Evolutionary conservation across 2,113 vertebrate species (phyloP), one percentile per base, ranked within the genome.

Genomic region (Brachirus orientalis): DNA sequence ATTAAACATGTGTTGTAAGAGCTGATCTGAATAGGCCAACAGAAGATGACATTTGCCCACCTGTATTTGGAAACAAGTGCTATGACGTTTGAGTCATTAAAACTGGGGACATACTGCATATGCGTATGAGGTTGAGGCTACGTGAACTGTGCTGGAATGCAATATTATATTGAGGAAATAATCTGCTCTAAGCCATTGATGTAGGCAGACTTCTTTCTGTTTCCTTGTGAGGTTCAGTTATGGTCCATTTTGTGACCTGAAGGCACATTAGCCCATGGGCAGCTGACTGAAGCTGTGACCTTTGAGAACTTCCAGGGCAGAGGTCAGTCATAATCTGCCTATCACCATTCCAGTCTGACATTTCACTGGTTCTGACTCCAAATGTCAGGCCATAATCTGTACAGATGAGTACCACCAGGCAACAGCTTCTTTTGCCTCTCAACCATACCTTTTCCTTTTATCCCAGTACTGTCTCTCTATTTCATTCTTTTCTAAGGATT

Each of bases 291-390:
- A 86, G 78, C 63, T 8, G 46, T 83, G 81, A 87, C 88, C 84
- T 91, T 89, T 91, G 35, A 50, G 69, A 73, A 63, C 67, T 76
- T 78, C 66, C 59, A 82, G 87, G 86, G 89, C 88, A 85, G 65
- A 74, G 87, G 81, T 89, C 77, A 57, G 56, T 28, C 76, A 82
- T 90, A 88, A 91, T 91, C 84, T 81, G 84, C 84, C 79, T 62
- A 85, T 87, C 86, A 78, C 78, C 77, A 90, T 89, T 88, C 86
- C 87, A 37, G n/a, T 56, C 63, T 90, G 90, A 90, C 87, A 91
- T 89, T 91, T 90, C 18, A 20, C 72, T 37, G 67, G 59, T 80
- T 80, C 75, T 63, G 67, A 79, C 77, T 84, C 76, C 75, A 91
- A 89, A 91, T 91, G 90, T 88, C 90, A 90, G 66, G 71, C 62